Percentiles rank a stretch among this genome's conserved stretches.
These are phyloP conservation scores for Mastacembelus armatus DNA, from an alignment of 2,797 vertebrate species.

Conservation along the genomic window DNA sequence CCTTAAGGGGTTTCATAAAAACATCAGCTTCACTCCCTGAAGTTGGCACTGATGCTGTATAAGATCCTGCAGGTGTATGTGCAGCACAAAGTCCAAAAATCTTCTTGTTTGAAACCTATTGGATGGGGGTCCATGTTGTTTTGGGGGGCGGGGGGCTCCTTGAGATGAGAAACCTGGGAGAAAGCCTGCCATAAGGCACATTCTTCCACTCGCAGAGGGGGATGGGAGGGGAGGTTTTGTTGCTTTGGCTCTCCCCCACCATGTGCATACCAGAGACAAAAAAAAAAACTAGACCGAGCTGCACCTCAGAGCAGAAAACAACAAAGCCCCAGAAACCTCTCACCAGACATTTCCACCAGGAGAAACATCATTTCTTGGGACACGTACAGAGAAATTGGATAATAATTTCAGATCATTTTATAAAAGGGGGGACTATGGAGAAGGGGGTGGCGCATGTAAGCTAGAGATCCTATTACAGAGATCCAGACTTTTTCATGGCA, in stretches of 20 bases:
- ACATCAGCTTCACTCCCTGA: neutral
- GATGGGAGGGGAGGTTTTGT: constrained; percentile 74
- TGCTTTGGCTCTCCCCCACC: constrained; percentile 70
- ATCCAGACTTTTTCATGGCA: constrained; percentile 81
- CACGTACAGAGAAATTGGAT: constrained; percentile 13
- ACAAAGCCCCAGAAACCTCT: constrained; percentile 25
- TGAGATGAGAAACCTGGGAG: constrained; percentile 50
- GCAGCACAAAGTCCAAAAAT: neutral
- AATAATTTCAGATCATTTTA: too few relatives aligned
- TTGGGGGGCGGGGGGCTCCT: constrained; percentile 28
- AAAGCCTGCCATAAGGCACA: constrained; percentile 72
- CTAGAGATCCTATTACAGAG: constrained; percentile 83
- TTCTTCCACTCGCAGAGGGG: constrained; percentile 83
- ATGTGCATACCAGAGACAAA: constrained; percentile 78
- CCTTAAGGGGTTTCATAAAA: neutral
- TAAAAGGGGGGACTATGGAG: constrained; percentile 45
- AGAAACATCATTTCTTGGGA: constrained; percentile 14
- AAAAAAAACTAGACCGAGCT: constrained; percentile 39
- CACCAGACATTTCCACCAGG: constrained; percentile 25
- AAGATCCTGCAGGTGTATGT: neutral
- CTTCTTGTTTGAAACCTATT: constrained; percentile 8
- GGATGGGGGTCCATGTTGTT: constrained; percentile 25
- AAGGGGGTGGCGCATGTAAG: constrained; percentile 79
- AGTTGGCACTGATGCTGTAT: neutral
- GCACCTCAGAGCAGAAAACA: constrained; percentile 43